Base-by-base conservation (phyloP, 2,888 invertebrate species). In the Phaedon cochleariae region DNA sequence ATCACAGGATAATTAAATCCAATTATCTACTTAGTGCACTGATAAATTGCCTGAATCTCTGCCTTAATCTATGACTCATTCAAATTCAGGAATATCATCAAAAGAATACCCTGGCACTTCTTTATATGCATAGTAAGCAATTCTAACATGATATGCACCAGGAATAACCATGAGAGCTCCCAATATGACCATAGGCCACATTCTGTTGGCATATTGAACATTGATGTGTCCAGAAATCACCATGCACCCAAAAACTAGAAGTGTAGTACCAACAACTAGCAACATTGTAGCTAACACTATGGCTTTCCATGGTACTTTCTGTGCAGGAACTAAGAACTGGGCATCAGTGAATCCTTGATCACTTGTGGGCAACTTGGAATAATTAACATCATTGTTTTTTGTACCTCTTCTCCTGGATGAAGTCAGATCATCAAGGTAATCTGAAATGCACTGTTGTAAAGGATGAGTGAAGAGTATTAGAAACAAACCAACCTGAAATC, bases 81-180 rank as follows among this genome's bases (percentile, higher is more conserved):
- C 93, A 85, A 93, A 93, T 79, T 94, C 94, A 46, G 95, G 95
- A 83, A 95, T 95, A 83, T 96, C 95, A 77, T 92, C 90, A 82
- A 91, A 95, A 52, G 93, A 93, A 82, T 91, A 96, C 0, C 95
- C 95, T 58, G 91, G 91, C 78, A 92, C 91, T 78, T 93, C 90
- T 74, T 91, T 90, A 82, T 90, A 94, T 0, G 96, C 96, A 83
- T 91, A 93, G 80, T 92, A 91, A 31, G 95, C 94, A 79, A 96
- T 93, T 74, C 94, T 88, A 53, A 95, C 90, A 81, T 97, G 96
- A 83, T 96, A 96, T 58, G 93, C 92, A 45, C 96, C 96, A 0
- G 96, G 96, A 72, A 96, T 90, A 79, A 96, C 95, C 94, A 96
- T 95, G 41, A 97, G 86, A 20, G 89, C 85, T 31, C 96, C 97